Evolutionary conservation across 2,113 vertebrate genomes (phyloP).

Genomic region (Corythaixoides concolor): DNA sequence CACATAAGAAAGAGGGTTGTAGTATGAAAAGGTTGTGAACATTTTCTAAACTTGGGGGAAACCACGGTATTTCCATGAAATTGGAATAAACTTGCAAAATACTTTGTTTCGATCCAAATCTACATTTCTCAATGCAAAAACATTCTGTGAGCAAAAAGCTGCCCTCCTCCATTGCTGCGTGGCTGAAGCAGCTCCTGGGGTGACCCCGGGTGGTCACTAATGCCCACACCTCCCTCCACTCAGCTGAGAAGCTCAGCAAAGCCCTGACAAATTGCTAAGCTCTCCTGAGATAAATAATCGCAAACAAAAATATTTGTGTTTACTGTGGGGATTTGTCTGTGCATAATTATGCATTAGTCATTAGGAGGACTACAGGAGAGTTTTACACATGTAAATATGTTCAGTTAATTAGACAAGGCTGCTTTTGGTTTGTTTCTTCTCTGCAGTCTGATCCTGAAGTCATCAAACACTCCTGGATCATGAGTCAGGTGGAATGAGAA

Average conservation of each 20-base stretch:
- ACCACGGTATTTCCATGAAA: background rate
- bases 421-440: constrained; percentile 64
- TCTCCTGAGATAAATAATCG: constrained; percentile 64
- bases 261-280: constrained; percentile 57
- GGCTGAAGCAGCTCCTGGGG: background rate
- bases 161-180: background rate
- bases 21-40: background rate
- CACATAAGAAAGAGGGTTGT: fast-evolving
- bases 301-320: constrained; percentile 75
- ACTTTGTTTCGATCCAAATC: background rate
- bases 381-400: constrained; percentile 74
- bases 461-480: constrained; percentile 51
- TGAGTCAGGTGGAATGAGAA: background rate
- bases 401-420: constrained; percentile 70
- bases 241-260: background rate
- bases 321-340: constrained; percentile 71
- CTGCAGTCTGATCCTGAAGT: constrained; percentile 49
- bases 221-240: background rate
- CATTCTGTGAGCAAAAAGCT: background rate
- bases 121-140: background rate
- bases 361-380: constrained; percentile 69
- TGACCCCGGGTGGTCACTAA: fast-evolving
- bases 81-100: background rate
- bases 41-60: background rate
- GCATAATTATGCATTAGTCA: constrained; percentile 74